phyloP scores from a whole-genome alignment of 1,140 invertebrate species.

The Drosophila auraria region DNA sequence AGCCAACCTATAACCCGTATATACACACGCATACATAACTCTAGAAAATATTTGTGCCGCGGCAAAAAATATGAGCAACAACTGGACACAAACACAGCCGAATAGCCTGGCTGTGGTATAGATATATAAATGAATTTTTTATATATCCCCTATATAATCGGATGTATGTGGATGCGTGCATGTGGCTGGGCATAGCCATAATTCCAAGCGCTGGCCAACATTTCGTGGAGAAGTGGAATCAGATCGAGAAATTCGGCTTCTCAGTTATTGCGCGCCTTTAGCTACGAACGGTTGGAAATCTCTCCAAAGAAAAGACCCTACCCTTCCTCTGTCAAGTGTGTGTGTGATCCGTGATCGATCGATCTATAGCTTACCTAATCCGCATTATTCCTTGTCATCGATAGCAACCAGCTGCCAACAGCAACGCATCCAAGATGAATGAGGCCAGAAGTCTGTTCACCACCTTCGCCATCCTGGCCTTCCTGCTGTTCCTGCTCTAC shows the following conservation, averaged over 20 bases:
- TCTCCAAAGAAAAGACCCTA: conserved; percentile 5
- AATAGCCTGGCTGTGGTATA: conserved; percentile 13
- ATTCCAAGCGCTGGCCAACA: conserved; percentile 69
- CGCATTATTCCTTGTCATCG: conserved; percentile 20
- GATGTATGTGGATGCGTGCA: conserved; percentile 41
- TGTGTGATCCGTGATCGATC: conserved; percentile 19
- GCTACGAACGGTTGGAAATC: conserved; percentile 74
- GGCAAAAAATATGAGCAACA: conserved; percentile 72
- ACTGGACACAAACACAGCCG: conserved; percentile 66
- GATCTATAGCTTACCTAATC: conserved; percentile 34
- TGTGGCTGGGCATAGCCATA: conserved; percentile 52
- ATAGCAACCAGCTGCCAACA: conserved; percentile 48
- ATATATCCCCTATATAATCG: conserved; percentile 37
- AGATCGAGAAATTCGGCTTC: conserved; percentile 59
- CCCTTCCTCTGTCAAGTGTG: conserved; percentile 34
- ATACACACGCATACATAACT: conserved; percentile 22
- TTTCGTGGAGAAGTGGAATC: conserved; percentile 75
- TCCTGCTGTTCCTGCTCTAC: conserved; percentile 76
- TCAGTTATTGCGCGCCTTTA: conserved; percentile 80
- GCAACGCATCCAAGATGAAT: conserved; percentile 75
- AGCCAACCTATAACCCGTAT: conserved; percentile 32
- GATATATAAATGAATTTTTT: conserved; percentile 37
- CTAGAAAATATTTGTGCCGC: conserved; percentile 57
- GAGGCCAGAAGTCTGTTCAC: conserved; percentile 82
- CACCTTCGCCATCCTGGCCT: conserved; percentile 81